Base-by-base conservation (phyloP, 2,113 vertebrate species). In the Tiliqua scincoides region DNA sequence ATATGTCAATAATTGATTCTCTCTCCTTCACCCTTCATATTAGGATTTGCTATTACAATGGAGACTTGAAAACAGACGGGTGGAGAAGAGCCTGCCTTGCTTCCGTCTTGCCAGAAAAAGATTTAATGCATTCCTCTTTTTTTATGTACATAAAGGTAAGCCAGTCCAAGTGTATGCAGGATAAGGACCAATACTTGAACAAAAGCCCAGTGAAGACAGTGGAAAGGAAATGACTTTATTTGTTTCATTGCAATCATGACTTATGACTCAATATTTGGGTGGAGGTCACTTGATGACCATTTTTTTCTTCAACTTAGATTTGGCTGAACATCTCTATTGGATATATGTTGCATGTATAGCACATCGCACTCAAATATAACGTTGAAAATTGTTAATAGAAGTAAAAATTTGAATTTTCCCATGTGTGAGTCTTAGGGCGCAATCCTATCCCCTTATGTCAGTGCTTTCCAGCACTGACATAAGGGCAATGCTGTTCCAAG, bases 31-130 rank as follows among this genome's bases (percentile, higher is more conserved):
- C 62, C 85, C 84, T n/a, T 87, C 2, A 0, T 70, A 20, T 80
- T 74, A 20, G 18, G 80, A 25, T 85, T 65, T 84, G 18, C 15
- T 82, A 37, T 59, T 87, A 85, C 82, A 87, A 77, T 1, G 83
- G 11, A 77, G 57, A 48, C 20, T 63, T 2, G 79, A 85, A 67
- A 80, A 1, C 84, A 91, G 70, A 4, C 40, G 1, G 0, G 0
- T 21, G 5, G 7, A n/a, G 11, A 79, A 71, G 25, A 62, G 17
- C 15, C 70, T 70, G 65, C 48, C 4, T n/a, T 7, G 6, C 20
- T 83, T 88, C 70, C 54, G 17, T 35, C 23, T 59, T 54, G 65
- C 6, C n/a, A 88, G 48, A 67, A 12, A 77, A 87, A 62, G 59
- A 35, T 87, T 2, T 14, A 0, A 27, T 54, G 14, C 0, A 1